Conservation (phyloP, 2,888 invertebrate genomes). For the Abrostola tripartita region DNA sequence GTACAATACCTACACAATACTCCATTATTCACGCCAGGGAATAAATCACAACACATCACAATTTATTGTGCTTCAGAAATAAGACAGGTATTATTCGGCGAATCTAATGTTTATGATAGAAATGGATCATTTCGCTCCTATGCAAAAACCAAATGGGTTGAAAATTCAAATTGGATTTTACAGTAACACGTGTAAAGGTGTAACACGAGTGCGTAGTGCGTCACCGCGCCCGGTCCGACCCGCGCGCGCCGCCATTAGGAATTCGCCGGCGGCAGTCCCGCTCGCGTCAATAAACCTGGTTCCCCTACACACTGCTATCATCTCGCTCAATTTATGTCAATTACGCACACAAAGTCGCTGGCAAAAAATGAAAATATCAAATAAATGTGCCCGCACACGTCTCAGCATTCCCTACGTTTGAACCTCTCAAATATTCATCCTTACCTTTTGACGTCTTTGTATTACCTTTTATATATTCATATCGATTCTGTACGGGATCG, state of each 20-base stretch:
- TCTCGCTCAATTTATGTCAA: slow-evolving; percentile 68
- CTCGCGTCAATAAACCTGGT: slow-evolving; percentile 9
- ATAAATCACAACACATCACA: neutral
- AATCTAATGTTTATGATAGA: too few relatives aligned
- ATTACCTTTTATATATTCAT: slow-evolving; percentile 61
- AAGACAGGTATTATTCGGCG: too few relatives aligned
- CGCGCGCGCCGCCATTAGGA: slow-evolving; percentile 4
- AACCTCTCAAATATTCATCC: slow-evolving; percentile 71
- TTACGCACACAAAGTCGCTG: slow-evolving; percentile 57
- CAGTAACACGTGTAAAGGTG: too few relatives aligned
- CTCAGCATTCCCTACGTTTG: slow-evolving; percentile 49
- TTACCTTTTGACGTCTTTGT: slow-evolving; percentile 66
- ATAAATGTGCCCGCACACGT: slow-evolving; percentile 59
- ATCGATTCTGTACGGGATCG: slow-evolving; percentile 50
- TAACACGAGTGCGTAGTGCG: too few relatives aligned
- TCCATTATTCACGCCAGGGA: neutral
- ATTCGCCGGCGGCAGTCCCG: slow-evolving; percentile 35
- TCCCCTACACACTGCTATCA: slow-evolving; percentile 51
- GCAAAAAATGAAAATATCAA: slow-evolving; percentile 61
- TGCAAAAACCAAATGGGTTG: too few relatives aligned
- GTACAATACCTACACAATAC: neutral
- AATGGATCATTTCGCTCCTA: too few relatives aligned
- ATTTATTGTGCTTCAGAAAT: neutral
- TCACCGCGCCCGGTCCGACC: too few relatives aligned
- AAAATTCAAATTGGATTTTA: too few relatives aligned